Evolutionary conservation across 1,140 invertebrate genomes (phyloP).

Genomic region (Uloborus diversus): DNA sequence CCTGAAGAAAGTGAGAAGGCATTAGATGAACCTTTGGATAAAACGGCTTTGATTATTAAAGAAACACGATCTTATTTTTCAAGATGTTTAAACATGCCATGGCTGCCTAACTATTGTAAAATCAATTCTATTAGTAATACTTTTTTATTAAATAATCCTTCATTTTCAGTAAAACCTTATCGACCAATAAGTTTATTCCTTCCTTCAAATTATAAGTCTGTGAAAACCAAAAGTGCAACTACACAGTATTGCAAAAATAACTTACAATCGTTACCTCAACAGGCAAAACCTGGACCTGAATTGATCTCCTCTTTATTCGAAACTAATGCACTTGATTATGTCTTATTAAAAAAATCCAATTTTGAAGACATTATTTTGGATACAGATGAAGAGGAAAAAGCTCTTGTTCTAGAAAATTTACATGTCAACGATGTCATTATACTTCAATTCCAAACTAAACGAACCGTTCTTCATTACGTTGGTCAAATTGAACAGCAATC

Average conservation of each 20-base stretch:
- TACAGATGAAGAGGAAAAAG: no score
- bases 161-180: conserved; percentile 30
- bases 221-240: conserved; percentile 58
- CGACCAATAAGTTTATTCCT: not conserved
- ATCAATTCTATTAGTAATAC: conserved; percentile 56
- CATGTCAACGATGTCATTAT: no score
- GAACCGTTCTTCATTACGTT: no score
- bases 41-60: conserved; percentile 63
- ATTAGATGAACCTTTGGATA: conserved; percentile 65
- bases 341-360: no score
- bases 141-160: conserved; percentile 10
- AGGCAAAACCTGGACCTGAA: no score
- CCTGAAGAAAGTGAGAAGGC: conserved; percentile 73
- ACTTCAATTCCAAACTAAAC: no score
- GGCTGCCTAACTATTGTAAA: conserved; percentile 64
- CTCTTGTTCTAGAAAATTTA: no score
- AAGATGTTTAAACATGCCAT: conserved; percentile 61
- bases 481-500: no score
- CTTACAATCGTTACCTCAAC: no score
- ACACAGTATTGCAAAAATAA: conserved; percentile 61
- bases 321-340: no score
- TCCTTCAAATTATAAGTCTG: not conserved
- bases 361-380: no score
- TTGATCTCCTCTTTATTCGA: no score
- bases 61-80: conserved; percentile 61